Percentiles rank a stretch among this genome's conserved stretches.
Conservation (phyloP, 92 coral and sea anemone species). For the Ricordea florida region DNA sequence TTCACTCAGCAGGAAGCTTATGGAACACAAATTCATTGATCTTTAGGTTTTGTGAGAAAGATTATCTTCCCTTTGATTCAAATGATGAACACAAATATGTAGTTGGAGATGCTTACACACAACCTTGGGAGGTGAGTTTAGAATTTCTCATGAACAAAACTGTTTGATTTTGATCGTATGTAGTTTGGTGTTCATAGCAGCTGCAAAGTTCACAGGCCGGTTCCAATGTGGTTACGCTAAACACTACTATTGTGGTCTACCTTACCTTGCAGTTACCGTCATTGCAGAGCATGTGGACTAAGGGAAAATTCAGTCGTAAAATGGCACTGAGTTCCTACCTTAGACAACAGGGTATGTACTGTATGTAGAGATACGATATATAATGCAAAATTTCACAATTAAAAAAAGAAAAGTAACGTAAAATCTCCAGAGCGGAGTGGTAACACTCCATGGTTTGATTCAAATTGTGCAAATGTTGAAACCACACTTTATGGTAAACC, state of each 20-base stretch:
- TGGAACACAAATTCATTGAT: background rate
- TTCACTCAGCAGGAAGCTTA: background rate
- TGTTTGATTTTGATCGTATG: too few relatives aligned
- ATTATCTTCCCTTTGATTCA: conserved; percentile 81
- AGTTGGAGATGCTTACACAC: conserved; percentile 90
- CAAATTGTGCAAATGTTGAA: too few relatives aligned
- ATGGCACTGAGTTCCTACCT: conserved; percentile 61
- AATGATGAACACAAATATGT: conserved; percentile 81
- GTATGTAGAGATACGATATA: too few relatives aligned
- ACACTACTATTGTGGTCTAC: background rate
- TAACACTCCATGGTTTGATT: too few relatives aligned
- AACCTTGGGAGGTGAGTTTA: conserved; percentile 84
- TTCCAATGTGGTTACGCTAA: too few relatives aligned
- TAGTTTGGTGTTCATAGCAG: too few relatives aligned
- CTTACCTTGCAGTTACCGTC: conserved; percentile 68
- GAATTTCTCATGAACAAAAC: background rate
- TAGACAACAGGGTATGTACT: conserved; percentile 62
- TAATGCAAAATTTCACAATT: too few relatives aligned
- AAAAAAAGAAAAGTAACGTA: too few relatives aligned
- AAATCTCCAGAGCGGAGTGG: too few relatives aligned
- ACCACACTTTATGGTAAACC: too few relatives aligned
- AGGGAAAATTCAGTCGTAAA: conserved; percentile 77
- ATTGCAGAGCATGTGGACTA: conserved; percentile 52
- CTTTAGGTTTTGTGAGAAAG: conserved; percentile 78
- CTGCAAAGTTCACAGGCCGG: too few relatives aligned